Evolutionary conservation across 2,113 vertebrate species (phyloP), one percentile per base, ranked within the genome.

Genomic region (Tachysurus fulvidraco): DNA sequence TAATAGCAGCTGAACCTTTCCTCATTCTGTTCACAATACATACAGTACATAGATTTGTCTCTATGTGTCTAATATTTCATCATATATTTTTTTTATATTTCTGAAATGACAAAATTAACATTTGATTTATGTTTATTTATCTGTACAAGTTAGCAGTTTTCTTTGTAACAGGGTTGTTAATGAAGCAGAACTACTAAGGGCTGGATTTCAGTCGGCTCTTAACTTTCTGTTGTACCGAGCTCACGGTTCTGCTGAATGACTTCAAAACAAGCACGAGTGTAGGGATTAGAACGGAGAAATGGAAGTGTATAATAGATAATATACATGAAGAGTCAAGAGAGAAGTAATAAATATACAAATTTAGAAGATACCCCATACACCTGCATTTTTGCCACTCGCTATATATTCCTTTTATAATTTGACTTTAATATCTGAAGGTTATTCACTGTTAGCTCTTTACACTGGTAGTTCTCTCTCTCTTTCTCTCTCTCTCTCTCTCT

Each of bases 361-460:
- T 59, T 41, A 14, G 67, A 86, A 69, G 76, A 59, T 60, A 23
- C 25, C 44, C 41, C 62, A n/a, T 80, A 81, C 14, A 25, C 64
- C 50, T 81, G n/a, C 67, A 62, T 54, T 82, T 82, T 25, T 13
- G 13, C 71, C 13, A 8, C n/a, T 59, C 41, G 83, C 65, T 54
- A 17, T 83, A 17, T 83, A 36, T 36, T 13, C 14, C n/a, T 69
- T 44, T 54, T 46, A 21, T 67, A 30, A 52, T 87, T 85, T 81
- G 50, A 83, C 81, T 64, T 62, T 83, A 73, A 60, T 60, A 79
- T 84, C 60, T 44, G 86, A 25, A 78, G 81, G 83, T 85, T 87
- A 78, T 82, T 89, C 83, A 69, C 55, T 87, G 36, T 55, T 46
- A 54, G 36, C 36, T 36, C 36, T 36, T 36, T 36, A 36, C 36